A percentile compares a stretch with the other conserved stretches of the same genome.
Evolutionary conservation across 2,797 vertebrate species (phyloP).

Genomic region (Paratrypauchen microcephalus): DNA sequence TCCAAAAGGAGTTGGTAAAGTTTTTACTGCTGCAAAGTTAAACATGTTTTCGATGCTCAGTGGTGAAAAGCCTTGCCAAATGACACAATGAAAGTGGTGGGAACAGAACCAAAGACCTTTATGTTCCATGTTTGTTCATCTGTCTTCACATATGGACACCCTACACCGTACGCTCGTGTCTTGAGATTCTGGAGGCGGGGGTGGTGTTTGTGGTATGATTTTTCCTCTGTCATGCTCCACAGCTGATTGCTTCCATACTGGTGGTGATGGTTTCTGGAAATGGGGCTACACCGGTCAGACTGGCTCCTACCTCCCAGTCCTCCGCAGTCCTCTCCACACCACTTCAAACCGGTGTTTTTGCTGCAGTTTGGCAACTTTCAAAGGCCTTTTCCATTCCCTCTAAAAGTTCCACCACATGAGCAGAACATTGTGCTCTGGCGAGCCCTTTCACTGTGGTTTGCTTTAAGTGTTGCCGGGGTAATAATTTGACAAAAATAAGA

Average conservation of each 20-base stretch:
- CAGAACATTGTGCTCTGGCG: neutral
- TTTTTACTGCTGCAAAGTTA: too few relatives aligned
- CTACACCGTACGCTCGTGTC: constrained; percentile 37
- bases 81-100: too few relatives aligned
- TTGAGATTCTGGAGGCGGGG: constrained; percentile 21
- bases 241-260: constrained; percentile 76
- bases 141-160: constrained; percentile 48
- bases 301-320: constrained; percentile 45
- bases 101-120: neutral
- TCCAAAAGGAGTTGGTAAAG: too few relatives aligned
- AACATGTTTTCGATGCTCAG: too few relatives aligned
- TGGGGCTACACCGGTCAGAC: constrained; percentile 49
- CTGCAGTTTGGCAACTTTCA: neutral
- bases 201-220: constrained; percentile 26
- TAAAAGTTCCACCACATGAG: neutral
- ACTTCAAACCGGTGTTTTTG: constrained; percentile 26
- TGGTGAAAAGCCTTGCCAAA: too few relatives aligned
- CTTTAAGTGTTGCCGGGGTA: neutral
- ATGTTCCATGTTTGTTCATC: neutral
- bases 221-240: constrained; percentile 57
- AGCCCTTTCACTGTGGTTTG: neutral
- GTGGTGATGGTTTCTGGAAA: constrained; percentile 55
- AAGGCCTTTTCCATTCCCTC: constrained; percentile 7
- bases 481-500: neutral
- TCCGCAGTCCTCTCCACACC: constrained; percentile 17